Percentiles rank a stretch among this genome's conserved stretches.
Conservation (phyloP, 2,113 vertebrate species). For the Himantopus leucocephalus region DNA sequence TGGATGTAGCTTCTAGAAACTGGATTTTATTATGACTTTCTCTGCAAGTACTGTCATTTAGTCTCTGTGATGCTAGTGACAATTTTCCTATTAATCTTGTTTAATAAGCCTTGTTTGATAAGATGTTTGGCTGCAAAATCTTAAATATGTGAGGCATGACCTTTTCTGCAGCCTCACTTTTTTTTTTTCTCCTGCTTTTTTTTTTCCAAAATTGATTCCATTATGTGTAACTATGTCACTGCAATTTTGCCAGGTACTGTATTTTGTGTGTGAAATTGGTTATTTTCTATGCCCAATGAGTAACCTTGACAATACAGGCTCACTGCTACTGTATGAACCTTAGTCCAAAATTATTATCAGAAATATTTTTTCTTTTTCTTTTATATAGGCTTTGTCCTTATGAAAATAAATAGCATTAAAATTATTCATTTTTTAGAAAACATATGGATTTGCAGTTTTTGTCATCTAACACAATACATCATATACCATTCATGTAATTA, state of each 20-base stretch:
- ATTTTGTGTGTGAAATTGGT: neutral
- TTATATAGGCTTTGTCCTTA: neutral
- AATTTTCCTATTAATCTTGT: neutral
- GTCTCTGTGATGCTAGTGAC: neutral
- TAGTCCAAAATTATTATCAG: neutral
- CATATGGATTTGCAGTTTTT: neutral
- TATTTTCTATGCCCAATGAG: neutral
- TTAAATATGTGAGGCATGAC: neutral
- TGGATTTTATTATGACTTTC: neutral
- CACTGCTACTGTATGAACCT: neutral
- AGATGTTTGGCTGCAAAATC: neutral
- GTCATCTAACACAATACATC: neutral
- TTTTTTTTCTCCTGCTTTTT: accelerated
- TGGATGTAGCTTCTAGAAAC: neutral
- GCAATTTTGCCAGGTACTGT: neutral
- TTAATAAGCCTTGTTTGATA: neutral
- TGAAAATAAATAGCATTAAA: neutral
- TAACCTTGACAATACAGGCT: neutral
- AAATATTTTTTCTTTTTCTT: neutral
- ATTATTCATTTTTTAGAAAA: neutral
- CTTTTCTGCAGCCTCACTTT: neutral
- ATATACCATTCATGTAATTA: neutral
- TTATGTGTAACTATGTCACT: neutral
- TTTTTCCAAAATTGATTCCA: neutral
- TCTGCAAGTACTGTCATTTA: neutral